phyloP scores from a whole-genome alignment of 64 coral and sea anemone genomes.

The Trachythela sp. region DNA sequence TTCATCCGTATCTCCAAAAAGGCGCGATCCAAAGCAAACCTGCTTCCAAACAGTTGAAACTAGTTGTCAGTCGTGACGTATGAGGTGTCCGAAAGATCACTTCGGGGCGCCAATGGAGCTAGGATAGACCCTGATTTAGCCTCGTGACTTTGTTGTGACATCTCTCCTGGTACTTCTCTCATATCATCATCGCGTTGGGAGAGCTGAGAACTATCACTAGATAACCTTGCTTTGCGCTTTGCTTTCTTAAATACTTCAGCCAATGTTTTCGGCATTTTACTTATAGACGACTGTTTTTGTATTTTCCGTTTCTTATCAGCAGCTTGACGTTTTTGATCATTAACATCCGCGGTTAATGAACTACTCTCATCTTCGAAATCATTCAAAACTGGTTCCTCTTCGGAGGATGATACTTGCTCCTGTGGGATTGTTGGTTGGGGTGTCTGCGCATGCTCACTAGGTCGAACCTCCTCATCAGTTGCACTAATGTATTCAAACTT shows the following conservation, averaged over 20 bases:
- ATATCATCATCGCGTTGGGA: not conserved
- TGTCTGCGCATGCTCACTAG: not conserved
- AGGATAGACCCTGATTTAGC: not conserved
- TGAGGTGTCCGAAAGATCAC: not conserved
- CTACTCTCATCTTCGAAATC: slow-evolving; percentile 21
- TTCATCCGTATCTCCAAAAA: too few species aligned
- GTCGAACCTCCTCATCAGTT: not conserved
- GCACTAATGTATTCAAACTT: not conserved
- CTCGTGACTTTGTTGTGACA: not conserved
- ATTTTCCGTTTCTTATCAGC: not conserved
- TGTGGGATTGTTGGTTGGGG: not conserved
- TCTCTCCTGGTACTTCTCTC: not conserved
- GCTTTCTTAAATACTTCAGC: not conserved
- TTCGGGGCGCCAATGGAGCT: not conserved
- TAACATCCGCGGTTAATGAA: not conserved
- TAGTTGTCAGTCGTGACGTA: slow-evolving; percentile 15
- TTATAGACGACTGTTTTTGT: not conserved
- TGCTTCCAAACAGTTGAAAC: not conserved
- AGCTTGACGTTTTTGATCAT: not conserved
- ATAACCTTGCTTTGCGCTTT: not conserved
- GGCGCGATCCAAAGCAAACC: too few species aligned
- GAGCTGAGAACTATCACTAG: not conserved
- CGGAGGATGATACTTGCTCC: not conserved
- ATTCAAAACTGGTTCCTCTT: not conserved
- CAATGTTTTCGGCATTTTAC: not conserved